Evolutionary conservation across 2,113 vertebrate genomes (phyloP), one percentile per base, ranked within the genome.

Genomic region (Gymnobelideus leadbeateri): DNA sequence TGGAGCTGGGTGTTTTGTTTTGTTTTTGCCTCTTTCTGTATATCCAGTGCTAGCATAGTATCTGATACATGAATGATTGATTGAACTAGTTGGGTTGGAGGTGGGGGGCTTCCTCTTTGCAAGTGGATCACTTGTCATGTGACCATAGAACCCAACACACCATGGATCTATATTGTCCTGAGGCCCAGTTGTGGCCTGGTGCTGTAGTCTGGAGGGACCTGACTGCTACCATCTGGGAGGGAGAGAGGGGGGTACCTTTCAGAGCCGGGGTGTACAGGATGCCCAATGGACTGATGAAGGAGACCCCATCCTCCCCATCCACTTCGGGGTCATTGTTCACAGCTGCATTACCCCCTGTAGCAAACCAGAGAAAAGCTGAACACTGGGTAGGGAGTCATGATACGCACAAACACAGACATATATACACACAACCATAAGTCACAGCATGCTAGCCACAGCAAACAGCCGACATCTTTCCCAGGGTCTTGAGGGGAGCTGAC

Each of bases 231-330:
- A 37, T 61, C 52, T 90, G 51, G 92, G 26, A 89, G 89, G 47
- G 9, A 28, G 89, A 47, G 92, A 92, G 91, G 84, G 61, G 94
- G 97, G 97, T 99, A 99, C 99, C 99, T 99, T 99, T 99, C 96
- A 99, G 98, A 92, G 99, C 99, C 3, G 98, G 99, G 94, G 99
- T 98, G 97, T 99, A 99, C 94, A 99, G 98, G 94, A 99, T 98
- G 94, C 99, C 99, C 89, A 99, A 98, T 12, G 99, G 99, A 94
- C 99, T 99, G 96, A 99, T 99, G 97, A 99, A 99, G 95, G 99
- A 99, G 21, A 99, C 99, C 96, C 99, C 99, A 68, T 99, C 99
- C 95, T 99, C 99, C 89, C 99, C 99, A 90, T 99, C 99, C 93
- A 99, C 98, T 98, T 98, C 99, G 24, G 99, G 99, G 97, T 99